Evolutionary conservation across 2,113 vertebrate genomes (phyloP), one percentile per base, ranked within the genome.

Genomic region (Salminus brasiliensis): DNA sequence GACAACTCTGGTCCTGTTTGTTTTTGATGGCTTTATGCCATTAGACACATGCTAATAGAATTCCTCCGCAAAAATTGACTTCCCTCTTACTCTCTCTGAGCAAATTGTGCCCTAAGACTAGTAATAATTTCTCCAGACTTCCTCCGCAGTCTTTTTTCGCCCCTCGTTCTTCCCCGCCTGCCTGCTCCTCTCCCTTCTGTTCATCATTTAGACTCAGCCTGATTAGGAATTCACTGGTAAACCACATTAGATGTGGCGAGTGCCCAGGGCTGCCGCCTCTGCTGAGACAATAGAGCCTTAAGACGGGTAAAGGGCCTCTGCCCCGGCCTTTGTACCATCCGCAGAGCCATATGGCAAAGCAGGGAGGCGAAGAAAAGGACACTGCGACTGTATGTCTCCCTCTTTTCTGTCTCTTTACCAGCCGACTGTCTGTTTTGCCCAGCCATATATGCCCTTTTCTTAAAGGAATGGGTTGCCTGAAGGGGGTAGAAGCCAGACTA

Each of bases 1-100:
- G 52, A 29, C 53, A 65, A 74, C 77, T 79, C 86, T 87, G 82
- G 65, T 76, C 81, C 76, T 90, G 84, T 90, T 91, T 91, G 84
- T 90, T 88, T 87, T 82, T 83, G 81, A 88, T 86, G 87, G 88
- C 86, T 89, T 89, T 85, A 80, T 88, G 89, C 87, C 84, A 88
- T 89, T 80, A 88, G 88, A 90, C 86, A 89, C 81, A 83, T 84
- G 79, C 84, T 91, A 91, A 92, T 89, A 87, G 87, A 88, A 90
- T 90, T 90, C 90, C 84, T 87, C 84, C 87, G 86, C 84, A 82
- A 89, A 55, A 91, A 90, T 91, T 85, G 89, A 87, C 87, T 86
- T 49, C 62, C 73, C 85, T 83, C 87, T 83, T 87, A 75, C 63
- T 88, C 70, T 86, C 41, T 21, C 78, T 69, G 87, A 83, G 84